These are phyloP conservation scores for Atherix ibis DNA, from an alignment of 2,888 invertebrate genomes.

Conservation along the genomic window DNA sequence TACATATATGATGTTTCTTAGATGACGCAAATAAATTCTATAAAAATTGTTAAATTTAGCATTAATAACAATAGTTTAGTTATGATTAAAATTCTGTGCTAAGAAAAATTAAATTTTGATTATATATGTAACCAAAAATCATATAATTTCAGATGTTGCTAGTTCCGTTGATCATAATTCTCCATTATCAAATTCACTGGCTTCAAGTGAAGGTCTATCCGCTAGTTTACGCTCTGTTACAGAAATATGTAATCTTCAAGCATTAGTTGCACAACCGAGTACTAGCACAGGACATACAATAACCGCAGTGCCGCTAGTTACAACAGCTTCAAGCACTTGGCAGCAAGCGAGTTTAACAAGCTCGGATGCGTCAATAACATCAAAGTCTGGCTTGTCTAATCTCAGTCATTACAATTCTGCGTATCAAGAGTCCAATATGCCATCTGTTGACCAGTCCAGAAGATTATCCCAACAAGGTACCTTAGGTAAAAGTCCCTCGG, in stretches of 20 bases:
- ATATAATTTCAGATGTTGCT: slow-evolving; percentile 30
- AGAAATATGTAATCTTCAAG: slow-evolving; percentile 46
- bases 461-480: neutral
- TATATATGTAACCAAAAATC: neutral
- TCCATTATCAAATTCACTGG: slow-evolving; percentile 44
- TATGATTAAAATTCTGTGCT: no score
- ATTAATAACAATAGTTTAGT: no score
- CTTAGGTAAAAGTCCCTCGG: neutral
- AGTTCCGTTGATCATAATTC: slow-evolving; percentile 40
- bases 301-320: neutral
- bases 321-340: neutral
- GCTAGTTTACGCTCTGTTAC: slow-evolving; percentile 33
- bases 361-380: neutral
- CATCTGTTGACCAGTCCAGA: neutral
- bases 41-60: no score
- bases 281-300: neutral
- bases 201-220: slow-evolving; percentile 39
- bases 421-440: neutral
- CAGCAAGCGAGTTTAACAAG: neutral
- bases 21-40: no score
- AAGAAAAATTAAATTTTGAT: no score
- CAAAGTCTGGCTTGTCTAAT: neutral
- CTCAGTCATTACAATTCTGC: neutral
- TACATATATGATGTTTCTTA: no score
- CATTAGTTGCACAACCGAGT: slow-evolving; percentile 18